phyloP scores from a whole-genome alignment of 2,888 invertebrate species.

The Leptinotarsa juncta region DNA sequence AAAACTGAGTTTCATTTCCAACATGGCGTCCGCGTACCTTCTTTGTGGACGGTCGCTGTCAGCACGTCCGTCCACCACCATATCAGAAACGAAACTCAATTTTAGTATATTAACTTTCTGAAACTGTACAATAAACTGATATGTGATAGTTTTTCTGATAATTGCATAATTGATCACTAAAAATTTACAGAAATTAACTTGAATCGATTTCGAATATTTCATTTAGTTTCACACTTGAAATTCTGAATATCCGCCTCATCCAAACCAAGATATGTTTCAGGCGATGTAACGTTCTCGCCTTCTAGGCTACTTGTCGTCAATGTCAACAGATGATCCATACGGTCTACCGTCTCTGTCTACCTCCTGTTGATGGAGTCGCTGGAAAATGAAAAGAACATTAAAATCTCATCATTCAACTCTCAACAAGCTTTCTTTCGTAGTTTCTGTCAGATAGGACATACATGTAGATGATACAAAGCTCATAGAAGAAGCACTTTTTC shows the following conservation, averaged over 20 bases:
- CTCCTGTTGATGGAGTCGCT: conserved; percentile 26
- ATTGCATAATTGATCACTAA: too few species aligned
- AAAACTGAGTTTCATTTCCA: too few species aligned
- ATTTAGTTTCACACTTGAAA: neutral
- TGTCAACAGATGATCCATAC: conserved; percentile 40
- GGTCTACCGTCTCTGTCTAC: conserved; percentile 6
- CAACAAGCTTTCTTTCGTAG: conserved; percentile 12
- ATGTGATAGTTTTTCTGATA: too few species aligned
- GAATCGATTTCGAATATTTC: too few species aligned
- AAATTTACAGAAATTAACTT: too few species aligned
- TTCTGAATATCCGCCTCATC: conserved; percentile 19
- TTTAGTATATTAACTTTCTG: too few species aligned
- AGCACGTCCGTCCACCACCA: too few species aligned
- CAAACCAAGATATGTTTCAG: conserved; percentile 24
- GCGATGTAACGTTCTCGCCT: conserved; percentile 35
- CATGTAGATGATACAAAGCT: conserved; percentile 11
- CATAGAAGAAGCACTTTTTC: neutral
- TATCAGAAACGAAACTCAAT: too few species aligned
- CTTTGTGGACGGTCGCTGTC: too few species aligned
- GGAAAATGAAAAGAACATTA: conserved; percentile 27
- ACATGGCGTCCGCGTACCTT: too few species aligned
- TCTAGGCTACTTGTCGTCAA: conserved; percentile 35
- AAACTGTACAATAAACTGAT: too few species aligned
- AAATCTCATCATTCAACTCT: conserved; percentile 26
- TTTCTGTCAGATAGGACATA: conserved; percentile 20